Conservation (phyloP, 64 coral and sea anemone species). For the Pocillopora verrucosa region DNA sequence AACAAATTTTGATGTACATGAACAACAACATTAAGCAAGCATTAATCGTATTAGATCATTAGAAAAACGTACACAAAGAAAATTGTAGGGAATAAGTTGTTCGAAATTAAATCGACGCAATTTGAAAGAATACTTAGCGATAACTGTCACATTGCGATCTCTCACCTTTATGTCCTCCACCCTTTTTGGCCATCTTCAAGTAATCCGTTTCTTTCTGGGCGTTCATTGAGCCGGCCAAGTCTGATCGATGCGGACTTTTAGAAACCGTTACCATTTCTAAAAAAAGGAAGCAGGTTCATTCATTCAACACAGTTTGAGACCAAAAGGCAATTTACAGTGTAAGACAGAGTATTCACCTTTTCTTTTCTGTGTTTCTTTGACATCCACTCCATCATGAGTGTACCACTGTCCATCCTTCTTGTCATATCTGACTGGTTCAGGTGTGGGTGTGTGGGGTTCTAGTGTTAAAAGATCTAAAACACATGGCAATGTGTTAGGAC, state of each 20-base stretch:
- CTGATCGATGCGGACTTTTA: neutral
- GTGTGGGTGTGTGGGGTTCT: conserved; percentile 41
- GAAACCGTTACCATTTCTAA: conserved; percentile 19
- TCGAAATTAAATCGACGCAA: too few relatives aligned
- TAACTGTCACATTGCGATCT: neutral
- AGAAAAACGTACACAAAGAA: too few relatives aligned
- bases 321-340: neutral
- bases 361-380: conserved; percentile 1
- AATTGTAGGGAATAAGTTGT: too few relatives aligned
- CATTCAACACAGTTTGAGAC: neutral
- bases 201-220: conserved; percentile 38
- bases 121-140: too few relatives aligned
- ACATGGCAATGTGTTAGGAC: neutral
- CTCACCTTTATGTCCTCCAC: conserved; percentile 68
- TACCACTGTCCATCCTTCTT: conserved; percentile 61
- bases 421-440: conserved; percentile 36
- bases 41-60: too few relatives aligned
- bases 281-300: neutral
- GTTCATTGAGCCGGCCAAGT: conserved; percentile 3
- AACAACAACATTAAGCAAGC: too few relatives aligned
- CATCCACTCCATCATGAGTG: conserved; percentile 31
- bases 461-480: conserved; percentile 33
- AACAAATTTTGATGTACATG: too few relatives aligned
- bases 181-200: conserved; percentile 59
- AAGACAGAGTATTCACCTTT: neutral